Conservation (phyloP, 2,797 vertebrate genomes). For the Peromyscus nudipes region DNA sequence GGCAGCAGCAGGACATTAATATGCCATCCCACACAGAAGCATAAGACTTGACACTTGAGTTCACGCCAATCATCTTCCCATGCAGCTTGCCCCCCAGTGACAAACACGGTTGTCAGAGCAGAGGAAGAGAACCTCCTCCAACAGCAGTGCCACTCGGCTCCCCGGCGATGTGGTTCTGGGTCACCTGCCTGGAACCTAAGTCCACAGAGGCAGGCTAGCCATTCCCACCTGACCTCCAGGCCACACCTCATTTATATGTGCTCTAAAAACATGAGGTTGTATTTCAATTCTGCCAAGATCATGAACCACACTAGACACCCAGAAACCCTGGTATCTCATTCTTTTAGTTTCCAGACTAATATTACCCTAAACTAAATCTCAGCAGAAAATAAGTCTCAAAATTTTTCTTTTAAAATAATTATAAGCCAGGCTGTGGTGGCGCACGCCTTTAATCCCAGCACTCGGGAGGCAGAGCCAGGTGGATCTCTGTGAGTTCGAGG, state of each 20-base stretch:
- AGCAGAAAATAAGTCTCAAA: constrained; percentile 53
- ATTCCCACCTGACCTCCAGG: constrained; percentile 42
- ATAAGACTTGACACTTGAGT: constrained; percentile 14
- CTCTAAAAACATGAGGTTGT: constrained; percentile 57
- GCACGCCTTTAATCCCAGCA: neutral
- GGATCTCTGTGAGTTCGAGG: neutral
- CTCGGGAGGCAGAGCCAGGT: neutral
- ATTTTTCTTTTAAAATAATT: neutral
- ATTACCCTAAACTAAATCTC: constrained; percentile 12
- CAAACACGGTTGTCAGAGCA: constrained; percentile 54
- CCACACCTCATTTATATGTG: constrained; percentile 67
- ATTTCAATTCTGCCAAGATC: constrained; percentile 41
- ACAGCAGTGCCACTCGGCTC: constrained; percentile 37
- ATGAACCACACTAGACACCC: constrained; percentile 32
- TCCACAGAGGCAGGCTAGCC: constrained; percentile 44
- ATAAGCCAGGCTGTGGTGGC: constrained; percentile 34
- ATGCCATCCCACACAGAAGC: neutral
- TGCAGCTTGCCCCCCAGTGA: neutral
- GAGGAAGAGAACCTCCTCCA: neutral
- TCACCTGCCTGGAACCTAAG: constrained; percentile 66
- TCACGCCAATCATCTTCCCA: constrained; percentile 51
- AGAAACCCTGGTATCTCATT: constrained; percentile 37
- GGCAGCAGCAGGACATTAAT: constrained; percentile 42
- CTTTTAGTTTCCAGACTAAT: constrained; percentile 33
- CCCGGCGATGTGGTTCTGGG: constrained; percentile 68